These are phyloP conservation scores for Helicoverpa zea DNA, from an alignment of 1,140 invertebrate species.

Conservation along the genomic window DNA sequence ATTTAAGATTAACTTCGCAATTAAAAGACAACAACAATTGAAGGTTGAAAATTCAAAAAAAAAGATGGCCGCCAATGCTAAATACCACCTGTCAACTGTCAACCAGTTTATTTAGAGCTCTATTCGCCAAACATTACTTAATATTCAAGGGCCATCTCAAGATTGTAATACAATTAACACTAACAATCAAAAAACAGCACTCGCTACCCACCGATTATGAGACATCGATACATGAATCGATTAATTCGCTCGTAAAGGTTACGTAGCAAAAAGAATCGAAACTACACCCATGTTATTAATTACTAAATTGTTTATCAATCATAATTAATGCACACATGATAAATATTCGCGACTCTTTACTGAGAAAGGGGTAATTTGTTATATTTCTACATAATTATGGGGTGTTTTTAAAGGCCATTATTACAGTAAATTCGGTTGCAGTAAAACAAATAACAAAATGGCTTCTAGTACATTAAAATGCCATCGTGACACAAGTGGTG, in stretches of 20 bases:
- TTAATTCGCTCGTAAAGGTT: conserved; percentile 53
- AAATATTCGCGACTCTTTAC: conserved; percentile 26
- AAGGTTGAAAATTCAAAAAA: conserved; percentile 51
- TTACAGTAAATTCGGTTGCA: background rate
- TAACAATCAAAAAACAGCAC: conserved; percentile 45
- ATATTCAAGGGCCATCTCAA: conserved; percentile 24
- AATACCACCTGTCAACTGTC: conserved; percentile 43
- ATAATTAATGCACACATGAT: conserved; percentile 53
- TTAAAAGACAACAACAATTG: conserved; percentile 53
- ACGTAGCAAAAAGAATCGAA: conserved; percentile 41
- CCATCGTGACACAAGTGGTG: no score
- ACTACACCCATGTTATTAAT: conserved; percentile 52
- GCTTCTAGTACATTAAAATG: no score
- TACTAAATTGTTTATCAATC: conserved; percentile 57
- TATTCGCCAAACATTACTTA: conserved; percentile 15
- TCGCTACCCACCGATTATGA: conserved; percentile 38
- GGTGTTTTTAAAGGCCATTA: background rate
- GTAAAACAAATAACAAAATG: no score
- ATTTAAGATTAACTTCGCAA: conserved; percentile 52
- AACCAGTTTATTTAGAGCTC: conserved; percentile 42
- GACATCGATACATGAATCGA: conserved; percentile 51
- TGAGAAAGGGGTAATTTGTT: conserved; percentile 20
- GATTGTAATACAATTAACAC: conserved; percentile 36
- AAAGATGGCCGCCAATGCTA: conserved; percentile 41
- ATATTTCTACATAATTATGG: background rate